Evolutionary conservation across 2,888 invertebrate genomes (phyloP).

Genomic region (Chelonus formosanus): DNA sequence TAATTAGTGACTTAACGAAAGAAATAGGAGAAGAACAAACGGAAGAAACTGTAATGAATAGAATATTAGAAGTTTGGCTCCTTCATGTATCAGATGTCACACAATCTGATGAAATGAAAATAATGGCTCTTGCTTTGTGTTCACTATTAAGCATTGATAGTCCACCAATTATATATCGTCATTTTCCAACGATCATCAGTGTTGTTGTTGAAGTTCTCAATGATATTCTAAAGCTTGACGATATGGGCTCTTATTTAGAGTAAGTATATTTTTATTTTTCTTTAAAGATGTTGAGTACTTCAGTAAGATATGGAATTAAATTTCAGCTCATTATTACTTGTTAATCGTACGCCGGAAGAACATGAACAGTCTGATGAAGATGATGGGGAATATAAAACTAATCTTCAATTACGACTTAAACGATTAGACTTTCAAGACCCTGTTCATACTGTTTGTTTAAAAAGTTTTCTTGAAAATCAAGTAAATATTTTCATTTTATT

Average conservation of each 20-base stretch:
- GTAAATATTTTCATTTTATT: conserved; percentile 60
- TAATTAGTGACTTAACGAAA: conserved; percentile 51
- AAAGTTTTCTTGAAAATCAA: conserved; percentile 77
- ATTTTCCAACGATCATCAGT: conserved; percentile 77
- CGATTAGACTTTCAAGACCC: conserved; percentile 78
- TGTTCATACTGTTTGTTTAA: conserved; percentile 80
- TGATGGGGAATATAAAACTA: conserved; percentile 72
- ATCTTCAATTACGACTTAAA: conserved; percentile 79
- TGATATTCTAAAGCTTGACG: conserved; percentile 78
- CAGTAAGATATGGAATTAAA: no score
- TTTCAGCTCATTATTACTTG: conserved; percentile 9
- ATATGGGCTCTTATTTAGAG: conserved; percentile 9
- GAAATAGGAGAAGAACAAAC: conserved; percentile 63
- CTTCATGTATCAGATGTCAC: conserved; percentile 79
- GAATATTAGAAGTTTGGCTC: conserved; percentile 81
- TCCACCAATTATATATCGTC: conserved; percentile 72
- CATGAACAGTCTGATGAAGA: conserved; percentile 63
- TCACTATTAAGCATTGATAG: conserved; percentile 76
- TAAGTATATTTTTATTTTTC: conserved; percentile 19
- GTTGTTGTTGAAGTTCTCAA: conserved; percentile 81
- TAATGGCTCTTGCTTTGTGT: conserved; percentile 76
- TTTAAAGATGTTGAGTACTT: no score
- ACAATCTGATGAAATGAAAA: conserved; percentile 83
- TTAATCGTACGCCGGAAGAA: conserved; percentile 23
- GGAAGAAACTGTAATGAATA: conserved; percentile 74